Conservation (phyloP, 2,888 invertebrate genomes). For the Cantharis nigra region DNA sequence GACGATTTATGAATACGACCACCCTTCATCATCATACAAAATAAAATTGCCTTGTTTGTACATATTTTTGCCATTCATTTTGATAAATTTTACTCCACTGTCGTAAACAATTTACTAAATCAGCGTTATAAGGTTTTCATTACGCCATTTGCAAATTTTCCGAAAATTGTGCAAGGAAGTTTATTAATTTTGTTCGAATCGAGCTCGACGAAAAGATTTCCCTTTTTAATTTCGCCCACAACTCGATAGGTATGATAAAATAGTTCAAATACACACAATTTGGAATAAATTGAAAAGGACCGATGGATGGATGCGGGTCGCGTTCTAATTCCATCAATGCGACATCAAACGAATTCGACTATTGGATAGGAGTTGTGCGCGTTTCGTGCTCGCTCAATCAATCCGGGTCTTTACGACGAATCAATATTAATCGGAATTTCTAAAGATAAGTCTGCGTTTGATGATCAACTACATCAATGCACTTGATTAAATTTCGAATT, state of each 20-base stretch:
- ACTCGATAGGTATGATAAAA: constrained; percentile 5
- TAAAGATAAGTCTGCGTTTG: constrained; percentile 41
- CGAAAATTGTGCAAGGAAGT: neutral
- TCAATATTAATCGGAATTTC: constrained; percentile 45
- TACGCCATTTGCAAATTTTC: neutral
- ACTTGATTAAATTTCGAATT: constrained; percentile 33
- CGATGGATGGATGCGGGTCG: constrained; percentile 29
- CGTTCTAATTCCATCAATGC: constrained; percentile 30
- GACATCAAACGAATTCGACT: constrained; percentile 30
- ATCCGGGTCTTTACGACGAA: constrained; percentile 36
- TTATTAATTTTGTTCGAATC: neutral
- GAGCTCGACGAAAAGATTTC: neutral
- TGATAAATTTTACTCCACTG: constrained; percentile 14
- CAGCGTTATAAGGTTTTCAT: constrained; percentile 7
- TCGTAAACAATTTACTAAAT: constrained; percentile 7
- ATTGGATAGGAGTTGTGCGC: constrained; percentile 20
- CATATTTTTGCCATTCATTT: constrained; percentile 15
- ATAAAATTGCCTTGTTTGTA: constrained; percentile 20
- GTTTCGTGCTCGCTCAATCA: constrained; percentile 41
- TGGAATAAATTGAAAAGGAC: constrained; percentile 24
- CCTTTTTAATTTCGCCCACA: neutral
- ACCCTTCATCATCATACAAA: constrained; percentile 9
- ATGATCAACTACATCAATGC: constrained; percentile 30
- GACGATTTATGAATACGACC: constrained; percentile 36
- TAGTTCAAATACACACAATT: constrained; percentile 25